Conservation (phyloP, 2,113 vertebrate species). For the Meriones unguiculatus region DNA sequence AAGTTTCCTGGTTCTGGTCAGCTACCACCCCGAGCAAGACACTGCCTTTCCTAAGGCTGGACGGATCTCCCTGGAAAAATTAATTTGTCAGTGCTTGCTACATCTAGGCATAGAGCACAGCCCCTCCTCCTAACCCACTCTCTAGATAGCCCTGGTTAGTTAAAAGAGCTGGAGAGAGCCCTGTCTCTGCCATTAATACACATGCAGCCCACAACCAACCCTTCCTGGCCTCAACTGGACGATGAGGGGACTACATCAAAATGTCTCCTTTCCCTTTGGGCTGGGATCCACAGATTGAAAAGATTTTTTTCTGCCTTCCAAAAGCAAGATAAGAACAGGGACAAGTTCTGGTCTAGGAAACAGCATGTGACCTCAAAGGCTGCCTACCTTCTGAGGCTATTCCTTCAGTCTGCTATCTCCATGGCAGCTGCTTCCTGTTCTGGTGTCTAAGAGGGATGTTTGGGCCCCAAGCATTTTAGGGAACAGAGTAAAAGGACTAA, state of each 20-base stretch:
- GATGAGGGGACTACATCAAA: constrained; percentile 13
- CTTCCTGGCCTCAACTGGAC: not conserved
- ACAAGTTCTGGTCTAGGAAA: not conserved
- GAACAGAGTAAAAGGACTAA: not conserved
- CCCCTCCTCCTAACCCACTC: not conserved
- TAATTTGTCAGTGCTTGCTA: not conserved
- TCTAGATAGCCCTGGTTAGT: not conserved
- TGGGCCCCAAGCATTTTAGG: not conserved
- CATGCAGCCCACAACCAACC: not conserved
- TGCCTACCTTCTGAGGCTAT: not conserved
- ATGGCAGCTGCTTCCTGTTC: constrained; percentile 1
- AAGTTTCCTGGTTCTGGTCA: not conserved
- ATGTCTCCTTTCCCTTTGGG: constrained; percentile 12
- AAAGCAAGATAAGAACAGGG: not conserved
- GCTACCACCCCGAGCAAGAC: not conserved
- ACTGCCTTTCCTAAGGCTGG: not conserved
- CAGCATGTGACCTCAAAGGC: not conserved
- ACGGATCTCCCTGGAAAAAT: not conserved
- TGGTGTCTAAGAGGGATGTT: not conserved
- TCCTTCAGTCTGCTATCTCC: not conserved
- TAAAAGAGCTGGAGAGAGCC: not conserved
- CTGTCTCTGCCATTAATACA: not conserved
- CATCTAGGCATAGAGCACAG: not conserved
- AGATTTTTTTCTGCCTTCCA: constrained; percentile 15
- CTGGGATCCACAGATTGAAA: not conserved